Evolutionary conservation across 2,113 vertebrate genomes (phyloP).

Genomic region (Eulemur rufifrons): DNA sequence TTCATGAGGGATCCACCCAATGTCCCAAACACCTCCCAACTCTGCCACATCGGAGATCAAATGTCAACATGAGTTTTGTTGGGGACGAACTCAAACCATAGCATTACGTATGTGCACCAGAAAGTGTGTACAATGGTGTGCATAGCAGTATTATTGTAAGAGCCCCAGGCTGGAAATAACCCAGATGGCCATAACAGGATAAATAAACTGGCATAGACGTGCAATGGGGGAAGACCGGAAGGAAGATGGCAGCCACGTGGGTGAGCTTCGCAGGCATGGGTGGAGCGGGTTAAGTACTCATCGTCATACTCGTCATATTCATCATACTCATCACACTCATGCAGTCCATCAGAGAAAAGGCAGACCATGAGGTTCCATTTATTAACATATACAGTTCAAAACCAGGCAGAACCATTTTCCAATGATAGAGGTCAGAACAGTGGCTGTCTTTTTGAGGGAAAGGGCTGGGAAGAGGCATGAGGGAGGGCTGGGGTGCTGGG

Average conservation of each 20-base stretch:
- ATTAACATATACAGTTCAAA: neutral
- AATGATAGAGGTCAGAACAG: neutral
- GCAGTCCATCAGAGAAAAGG: neutral
- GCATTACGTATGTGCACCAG: neutral
- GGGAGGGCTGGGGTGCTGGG: neutral
- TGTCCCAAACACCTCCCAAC: neutral
- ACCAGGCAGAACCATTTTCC: too few relatives aligned
- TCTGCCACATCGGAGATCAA: neutral
- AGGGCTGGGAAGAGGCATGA: neutral
- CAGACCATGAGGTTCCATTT: neutral
- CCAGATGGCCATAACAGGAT: neutral
- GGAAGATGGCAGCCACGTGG: rapidly evolving
- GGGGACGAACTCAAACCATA: neutral
- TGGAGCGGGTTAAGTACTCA: too few relatives aligned
- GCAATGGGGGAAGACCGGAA: neutral
- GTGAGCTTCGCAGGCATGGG: neutral
- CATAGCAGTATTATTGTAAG: neutral
- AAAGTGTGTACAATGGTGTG: neutral
- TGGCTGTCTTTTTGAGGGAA: neutral
- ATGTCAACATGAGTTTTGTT: neutral
- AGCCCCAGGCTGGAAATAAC: neutral
- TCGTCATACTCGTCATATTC: neutral
- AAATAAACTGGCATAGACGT: neutral
- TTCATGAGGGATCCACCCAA: too few relatives aligned
- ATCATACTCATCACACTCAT: neutral